Evolutionary conservation across 2,888 invertebrate genomes (phyloP).

Genomic region (Drosophila macrospina): DNA sequence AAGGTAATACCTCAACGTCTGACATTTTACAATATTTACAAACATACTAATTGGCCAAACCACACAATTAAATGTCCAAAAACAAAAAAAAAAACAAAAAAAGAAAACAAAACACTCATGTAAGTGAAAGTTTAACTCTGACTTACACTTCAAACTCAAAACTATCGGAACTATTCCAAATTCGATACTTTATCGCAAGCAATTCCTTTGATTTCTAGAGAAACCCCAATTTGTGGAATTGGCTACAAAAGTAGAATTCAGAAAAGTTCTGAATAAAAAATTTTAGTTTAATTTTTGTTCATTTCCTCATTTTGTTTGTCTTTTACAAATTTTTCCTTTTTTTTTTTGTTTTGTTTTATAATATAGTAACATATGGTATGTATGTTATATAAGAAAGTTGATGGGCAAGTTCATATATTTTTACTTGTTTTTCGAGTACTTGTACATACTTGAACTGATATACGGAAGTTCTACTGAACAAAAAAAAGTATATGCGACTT

Average conservation of each 20-base stretch:
- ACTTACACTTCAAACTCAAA: constrained; percentile 50
- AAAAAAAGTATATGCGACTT: constrained; percentile 26
- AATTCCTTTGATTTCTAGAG: not conserved
- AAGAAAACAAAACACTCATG: constrained; percentile 32
- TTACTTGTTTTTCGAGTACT: not conserved
- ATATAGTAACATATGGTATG: constrained; percentile 30
- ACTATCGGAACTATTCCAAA: not conserved
- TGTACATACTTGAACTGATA: constrained; percentile 18
- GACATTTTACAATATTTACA: constrained; percentile 73
- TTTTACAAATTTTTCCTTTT: constrained; percentile 32
- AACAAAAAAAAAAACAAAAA: constrained; percentile 34
- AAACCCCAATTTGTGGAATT: not conserved
- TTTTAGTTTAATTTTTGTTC: constrained; percentile 25
- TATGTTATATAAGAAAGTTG: constrained; percentile 35
- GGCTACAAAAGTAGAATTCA: not conserved
- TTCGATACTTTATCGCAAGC: not conserved
- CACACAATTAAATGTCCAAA: constrained; percentile 43
- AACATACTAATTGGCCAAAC: constrained; percentile 68
- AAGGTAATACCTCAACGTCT: constrained; percentile 35
- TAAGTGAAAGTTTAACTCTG: constrained; percentile 54
- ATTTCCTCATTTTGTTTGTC: not conserved
- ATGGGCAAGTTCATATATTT: constrained; percentile 30
- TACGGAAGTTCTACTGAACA: constrained; percentile 15
- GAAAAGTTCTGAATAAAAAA: constrained; percentile 28
- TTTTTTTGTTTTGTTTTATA: not conserved